Evolutionary conservation across 2,888 invertebrate species (phyloP).

Genomic region (Cataglyphis livida): DNA sequence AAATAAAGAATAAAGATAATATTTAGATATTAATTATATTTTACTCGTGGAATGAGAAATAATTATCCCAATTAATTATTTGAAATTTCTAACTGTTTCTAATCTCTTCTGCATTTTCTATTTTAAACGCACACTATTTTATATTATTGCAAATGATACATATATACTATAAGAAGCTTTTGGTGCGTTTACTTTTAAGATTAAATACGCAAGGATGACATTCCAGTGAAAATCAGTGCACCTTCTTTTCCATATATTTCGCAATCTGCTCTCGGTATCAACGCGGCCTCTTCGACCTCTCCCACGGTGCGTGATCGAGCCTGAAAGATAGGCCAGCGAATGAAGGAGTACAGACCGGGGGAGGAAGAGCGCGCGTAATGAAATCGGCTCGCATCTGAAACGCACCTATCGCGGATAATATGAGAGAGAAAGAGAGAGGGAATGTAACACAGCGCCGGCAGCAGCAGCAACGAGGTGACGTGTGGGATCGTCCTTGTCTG

Average conservation of each 20-base stretch:
- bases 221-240: background rate
- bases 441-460: background rate
- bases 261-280: background rate
- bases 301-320: constrained; percentile 59
- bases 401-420: constrained; percentile 56
- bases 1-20: background rate
- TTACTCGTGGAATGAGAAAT: background rate
- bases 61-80: background rate
- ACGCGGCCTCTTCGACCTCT: constrained; percentile 27
- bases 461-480: constrained; percentile 77
- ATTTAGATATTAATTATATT: background rate
- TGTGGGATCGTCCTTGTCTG: constrained; percentile 85
- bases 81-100: background rate
- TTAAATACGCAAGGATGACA: background rate
- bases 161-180: background rate
- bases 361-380: constrained; percentile 65
- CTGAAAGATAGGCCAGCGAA: constrained; percentile 61
- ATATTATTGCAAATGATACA: background rate
- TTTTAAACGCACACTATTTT: background rate
- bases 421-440: constrained; percentile 28
- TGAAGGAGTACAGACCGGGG: constrained; percentile 38
- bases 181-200: background rate
- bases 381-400: constrained; percentile 65
- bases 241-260: constrained; percentile 4
- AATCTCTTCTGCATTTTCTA: background rate